Evolutionary conservation across 2,797 vertebrate genomes (phyloP).

Genomic region (Vespertilio murinus): DNA sequence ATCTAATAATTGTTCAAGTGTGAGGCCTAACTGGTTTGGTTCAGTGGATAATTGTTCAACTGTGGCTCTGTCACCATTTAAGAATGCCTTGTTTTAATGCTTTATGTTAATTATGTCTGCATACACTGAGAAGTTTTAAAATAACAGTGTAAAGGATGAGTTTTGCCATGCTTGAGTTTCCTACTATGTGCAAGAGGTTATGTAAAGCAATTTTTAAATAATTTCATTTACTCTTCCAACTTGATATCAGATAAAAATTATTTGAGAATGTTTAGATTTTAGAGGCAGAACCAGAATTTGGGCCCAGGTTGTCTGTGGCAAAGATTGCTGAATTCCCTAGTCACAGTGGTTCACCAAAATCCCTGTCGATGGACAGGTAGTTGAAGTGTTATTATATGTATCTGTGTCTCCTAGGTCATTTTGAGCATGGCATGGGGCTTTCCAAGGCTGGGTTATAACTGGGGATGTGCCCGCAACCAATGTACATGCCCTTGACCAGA

Average conservation of each 20-base stretch:
- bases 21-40: too few species aligned
- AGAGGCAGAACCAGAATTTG: not conserved
- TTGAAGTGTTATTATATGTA: not conserved
- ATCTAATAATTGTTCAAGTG: not conserved
- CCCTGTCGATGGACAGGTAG: not conserved
- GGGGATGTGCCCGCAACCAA: too few species aligned
- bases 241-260: not conserved
- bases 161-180: not conserved
- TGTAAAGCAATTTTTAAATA: not conserved
- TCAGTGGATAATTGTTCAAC: not conserved
- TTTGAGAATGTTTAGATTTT: not conserved
- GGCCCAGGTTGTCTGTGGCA: not conserved
- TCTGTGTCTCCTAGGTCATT: not conserved
- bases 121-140: not conserved
- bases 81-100: not conserved
- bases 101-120: not conserved
- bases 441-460: not conserved
- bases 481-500: too few species aligned
- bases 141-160: not conserved
- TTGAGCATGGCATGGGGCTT: not conserved
- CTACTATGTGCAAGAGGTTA: not conserved
- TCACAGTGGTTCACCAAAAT: not conserved
- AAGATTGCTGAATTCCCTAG: not conserved
- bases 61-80: not conserved
- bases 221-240: not conserved